Conservation (phyloP, 2,113 vertebrate species). For the Natator depressus region DNA sequence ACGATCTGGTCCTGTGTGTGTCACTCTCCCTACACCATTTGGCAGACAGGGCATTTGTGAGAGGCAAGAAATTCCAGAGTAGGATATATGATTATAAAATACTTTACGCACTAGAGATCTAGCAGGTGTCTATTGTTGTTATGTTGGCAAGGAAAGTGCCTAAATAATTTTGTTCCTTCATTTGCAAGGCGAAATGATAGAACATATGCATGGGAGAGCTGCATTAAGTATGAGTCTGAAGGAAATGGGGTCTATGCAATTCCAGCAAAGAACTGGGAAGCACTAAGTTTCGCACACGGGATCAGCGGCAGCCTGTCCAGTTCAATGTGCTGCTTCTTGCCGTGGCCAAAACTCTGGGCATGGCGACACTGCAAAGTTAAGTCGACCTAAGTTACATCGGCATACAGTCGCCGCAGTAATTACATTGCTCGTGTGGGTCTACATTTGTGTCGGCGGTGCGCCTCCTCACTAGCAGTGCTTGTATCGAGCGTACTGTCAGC, state of each 20-base stretch:
- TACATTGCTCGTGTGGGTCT: too few relatives aligned
- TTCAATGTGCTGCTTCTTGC: background rate
- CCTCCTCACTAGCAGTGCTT: too few relatives aligned
- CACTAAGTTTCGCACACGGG: background rate
- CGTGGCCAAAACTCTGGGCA: too few relatives aligned
- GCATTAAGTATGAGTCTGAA: background rate
- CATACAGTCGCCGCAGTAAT: too few relatives aligned
- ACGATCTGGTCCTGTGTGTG: background rate
- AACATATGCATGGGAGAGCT: background rate
- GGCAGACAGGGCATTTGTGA: background rate
- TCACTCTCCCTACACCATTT: background rate
- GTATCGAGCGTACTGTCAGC: too few relatives aligned
- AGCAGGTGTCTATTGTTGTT: background rate
- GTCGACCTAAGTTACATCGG: too few relatives aligned
- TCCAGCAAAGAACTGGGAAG: background rate
- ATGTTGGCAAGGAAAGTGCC: background rate
- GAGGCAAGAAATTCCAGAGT: background rate
- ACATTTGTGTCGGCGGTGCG: too few relatives aligned
- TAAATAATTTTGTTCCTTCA: background rate
- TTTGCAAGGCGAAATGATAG: background rate
- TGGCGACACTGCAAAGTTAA: too few relatives aligned
- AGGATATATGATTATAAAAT: background rate
- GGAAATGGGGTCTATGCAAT: background rate
- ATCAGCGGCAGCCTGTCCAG: background rate
- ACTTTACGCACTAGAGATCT: background rate